A percentile compares a stretch with the other conserved stretches of the same genome.
These are phyloP conservation scores for Echeneis naucrates DNA, from an alignment of 2,797 vertebrate genomes.

Conservation along the genomic window DNA sequence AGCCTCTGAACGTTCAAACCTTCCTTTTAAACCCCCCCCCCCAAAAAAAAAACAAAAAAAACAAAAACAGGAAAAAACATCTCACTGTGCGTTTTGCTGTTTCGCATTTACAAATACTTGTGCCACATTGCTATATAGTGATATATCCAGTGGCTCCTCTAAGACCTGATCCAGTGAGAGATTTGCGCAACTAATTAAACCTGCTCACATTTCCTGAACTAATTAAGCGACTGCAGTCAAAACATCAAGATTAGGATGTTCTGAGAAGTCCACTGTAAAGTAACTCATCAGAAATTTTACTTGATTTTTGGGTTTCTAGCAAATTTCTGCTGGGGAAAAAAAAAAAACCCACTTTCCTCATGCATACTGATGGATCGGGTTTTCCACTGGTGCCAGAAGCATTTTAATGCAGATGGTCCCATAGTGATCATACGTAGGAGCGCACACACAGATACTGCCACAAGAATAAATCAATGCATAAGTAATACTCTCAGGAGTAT, in stretches of 20 bases:
- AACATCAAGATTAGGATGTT: constrained; percentile 18
- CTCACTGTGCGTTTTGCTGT: neutral
- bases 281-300: constrained; percentile 1
- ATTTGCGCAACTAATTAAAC: constrained; percentile 50
- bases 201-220: constrained; percentile 42
- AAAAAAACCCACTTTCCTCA: constrained; percentile 23
- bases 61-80: too few species aligned
- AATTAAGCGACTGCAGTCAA: constrained; percentile 44
- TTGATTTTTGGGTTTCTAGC: neutral
- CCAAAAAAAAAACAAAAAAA: too few species aligned
- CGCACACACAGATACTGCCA: constrained; percentile 4
- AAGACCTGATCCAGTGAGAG: constrained; percentile 19
- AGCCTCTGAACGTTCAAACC: constrained; percentile 22
- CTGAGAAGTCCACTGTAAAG: neutral
- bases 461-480: constrained; percentile 29
- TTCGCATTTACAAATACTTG: constrained; percentile 5
- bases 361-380: constrained; percentile 36
- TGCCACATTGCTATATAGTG: neutral
- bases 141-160: constrained; percentile 28
- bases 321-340: constrained; percentile 29
- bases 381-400: constrained; percentile 11
- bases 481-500: constrained; percentile 16
- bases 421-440: constrained; percentile 36
- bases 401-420: constrained; percentile 27
- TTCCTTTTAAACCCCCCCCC: too few species aligned